A percentile compares a stretch with the other conserved stretches of the same genome.
phyloP scores from a whole-genome alignment of 2,113 vertebrate species.

The Heteronetta atricapilla region DNA sequence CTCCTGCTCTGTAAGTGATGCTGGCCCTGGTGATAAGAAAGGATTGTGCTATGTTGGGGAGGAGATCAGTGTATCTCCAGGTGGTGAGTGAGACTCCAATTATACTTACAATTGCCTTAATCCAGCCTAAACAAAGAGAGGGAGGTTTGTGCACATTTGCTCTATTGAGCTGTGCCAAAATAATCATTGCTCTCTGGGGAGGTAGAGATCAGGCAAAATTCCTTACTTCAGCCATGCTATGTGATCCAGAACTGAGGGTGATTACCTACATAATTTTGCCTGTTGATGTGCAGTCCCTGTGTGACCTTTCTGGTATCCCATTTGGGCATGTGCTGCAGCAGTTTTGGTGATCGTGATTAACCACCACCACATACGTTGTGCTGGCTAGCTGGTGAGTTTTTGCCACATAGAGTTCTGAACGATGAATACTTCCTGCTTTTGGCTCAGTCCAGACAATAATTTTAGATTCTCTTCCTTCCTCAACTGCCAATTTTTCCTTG shows the following conservation, averaged over 20 bases:
- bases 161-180: not conserved
- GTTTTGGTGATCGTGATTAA: not conserved
- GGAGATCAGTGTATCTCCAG: not conserved
- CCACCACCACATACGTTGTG: not conserved
- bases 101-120: not conserved
- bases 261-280: not conserved
- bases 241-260: not conserved
- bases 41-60: not conserved
- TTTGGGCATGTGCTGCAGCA: not conserved
- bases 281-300: not conserved
- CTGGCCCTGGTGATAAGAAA: not conserved
- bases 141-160: not conserved
- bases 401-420: not conserved
- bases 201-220: not conserved
- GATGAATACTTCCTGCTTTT: not conserved
- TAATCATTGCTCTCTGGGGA: not conserved
- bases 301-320: not conserved
- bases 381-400: not conserved
- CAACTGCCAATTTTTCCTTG: not conserved
- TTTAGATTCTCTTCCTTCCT: not conserved
- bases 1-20: not conserved
- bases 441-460: not conserved
- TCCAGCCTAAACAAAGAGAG: not conserved
- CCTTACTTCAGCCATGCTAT: not conserved
- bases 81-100: not conserved